Evolutionary conservation across 2,888 invertebrate genomes (phyloP).

Genomic region (Ecliptopera silaceata): DNA sequence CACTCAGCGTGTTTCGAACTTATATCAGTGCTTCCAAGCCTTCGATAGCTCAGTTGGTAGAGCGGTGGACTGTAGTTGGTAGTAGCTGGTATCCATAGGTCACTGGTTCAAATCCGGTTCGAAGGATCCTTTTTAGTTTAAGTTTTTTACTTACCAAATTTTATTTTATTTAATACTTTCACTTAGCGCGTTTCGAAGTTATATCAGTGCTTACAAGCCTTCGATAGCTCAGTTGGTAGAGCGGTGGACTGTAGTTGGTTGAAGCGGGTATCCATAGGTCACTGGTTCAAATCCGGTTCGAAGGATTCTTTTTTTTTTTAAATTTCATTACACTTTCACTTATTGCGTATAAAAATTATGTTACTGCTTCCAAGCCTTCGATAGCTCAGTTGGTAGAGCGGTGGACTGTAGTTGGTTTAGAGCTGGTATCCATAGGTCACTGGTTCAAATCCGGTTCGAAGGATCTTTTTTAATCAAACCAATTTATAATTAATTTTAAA

Average conservation of each 20-base stretch:
- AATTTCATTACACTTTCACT: neutral
- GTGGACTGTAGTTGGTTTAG: constrained; percentile 71
- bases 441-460: constrained; percentile 83
- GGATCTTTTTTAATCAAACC: too few species aligned
- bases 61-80: constrained; percentile 75
- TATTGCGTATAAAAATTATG: neutral
- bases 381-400: constrained; percentile 77
- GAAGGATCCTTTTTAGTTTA: constrained; percentile 64
- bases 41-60: constrained; percentile 70
- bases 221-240: constrained; percentile 84
- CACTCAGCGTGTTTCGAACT: neutral
- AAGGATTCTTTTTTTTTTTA: constrained; percentile 62
- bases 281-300: constrained; percentile 85
- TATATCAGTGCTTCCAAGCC: constrained; percentile 6
- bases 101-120: constrained; percentile 85
- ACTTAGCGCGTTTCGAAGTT: neutral
- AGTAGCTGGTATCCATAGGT: constrained; percentile 71
- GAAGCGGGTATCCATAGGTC: constrained; percentile 80
- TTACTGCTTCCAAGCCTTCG: constrained; percentile 30
- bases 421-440: constrained; percentile 82
- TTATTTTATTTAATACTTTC: too few species aligned
- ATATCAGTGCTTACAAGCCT: constrained; percentile 46
- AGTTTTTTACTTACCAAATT: neutral
- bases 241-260: constrained; percentile 79
- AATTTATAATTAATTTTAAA: too few species aligned